A percentile compares a stretch with the other conserved stretches of the same genome.
These are phyloP conservation scores for Tigriopus californicus DNA, from an alignment of 2,888 invertebrate species.

Conservation along the genomic window DNA sequence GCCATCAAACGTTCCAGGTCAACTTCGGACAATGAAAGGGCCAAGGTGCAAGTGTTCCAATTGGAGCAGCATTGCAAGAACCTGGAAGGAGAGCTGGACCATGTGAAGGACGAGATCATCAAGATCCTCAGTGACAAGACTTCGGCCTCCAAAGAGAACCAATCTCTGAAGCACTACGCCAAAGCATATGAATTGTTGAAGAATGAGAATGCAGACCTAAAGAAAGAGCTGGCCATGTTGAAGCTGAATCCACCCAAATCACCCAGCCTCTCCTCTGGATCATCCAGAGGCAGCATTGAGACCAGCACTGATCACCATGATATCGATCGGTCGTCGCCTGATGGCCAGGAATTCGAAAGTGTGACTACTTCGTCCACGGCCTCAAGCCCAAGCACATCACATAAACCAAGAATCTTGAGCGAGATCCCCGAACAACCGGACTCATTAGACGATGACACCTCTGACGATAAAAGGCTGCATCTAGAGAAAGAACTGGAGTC, in stretches of 20 bases:
- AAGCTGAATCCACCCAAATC: neutral
- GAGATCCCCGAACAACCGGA: too few species aligned
- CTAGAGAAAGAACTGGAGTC: neutral
- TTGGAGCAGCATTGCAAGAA: slow-evolving; percentile 10
- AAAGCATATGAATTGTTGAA: neutral
- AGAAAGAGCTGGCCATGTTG: neutral
- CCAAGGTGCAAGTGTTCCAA: slow-evolving; percentile 6
- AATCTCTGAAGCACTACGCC: slow-evolving; percentile 1
- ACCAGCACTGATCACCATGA: neutral
- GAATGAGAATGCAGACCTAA: neutral
- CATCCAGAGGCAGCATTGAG: too few species aligned
- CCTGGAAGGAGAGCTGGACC: slow-evolving; percentile 7
- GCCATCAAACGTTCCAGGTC: slow-evolving; percentile 3
- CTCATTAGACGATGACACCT: too few species aligned
- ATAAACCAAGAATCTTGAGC: too few species aligned
- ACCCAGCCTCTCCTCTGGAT: neutral
- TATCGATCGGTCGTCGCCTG: neutral
- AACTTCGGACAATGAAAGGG: slow-evolving; percentile 2
- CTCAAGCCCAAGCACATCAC: neutral
- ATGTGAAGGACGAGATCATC: slow-evolving; percentile 4
- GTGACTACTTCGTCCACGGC: neutral
- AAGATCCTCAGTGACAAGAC: slow-evolving; percentile 1
- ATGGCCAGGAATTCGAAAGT: neutral
- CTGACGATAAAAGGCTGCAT: neutral
- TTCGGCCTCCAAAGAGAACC: neutral